Base-by-base conservation (phyloP, 2,797 vertebrate genomes). In the Hemitrygon akajei region DNA sequence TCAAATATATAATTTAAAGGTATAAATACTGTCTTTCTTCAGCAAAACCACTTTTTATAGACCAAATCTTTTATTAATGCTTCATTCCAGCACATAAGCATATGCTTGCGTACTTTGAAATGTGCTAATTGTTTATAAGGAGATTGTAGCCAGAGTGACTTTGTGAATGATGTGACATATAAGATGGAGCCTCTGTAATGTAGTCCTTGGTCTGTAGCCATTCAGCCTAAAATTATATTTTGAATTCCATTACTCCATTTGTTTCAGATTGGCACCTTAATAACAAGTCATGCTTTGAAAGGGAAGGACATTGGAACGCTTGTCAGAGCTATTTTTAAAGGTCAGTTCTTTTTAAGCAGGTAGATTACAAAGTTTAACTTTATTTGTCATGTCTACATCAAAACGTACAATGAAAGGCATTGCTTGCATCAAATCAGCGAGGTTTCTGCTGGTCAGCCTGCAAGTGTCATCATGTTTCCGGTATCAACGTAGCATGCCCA, bases 321-420 rank as follows among this genome's bases (percentile, higher is more conserved):
- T 94, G 96, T 99, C 37, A 98, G 97, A 96, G 97, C 96, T 94
- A 96, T 99, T 95, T 98, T 99, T 94, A 98, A 96, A 98, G 99
- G 99, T 99, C 96, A 94, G 93, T 22, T 22, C 80, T 47, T 79
- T 37, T 5, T 58, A 30, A 56, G 11, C 22, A 27, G n/a, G 30
- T 47, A 0, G 37, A 37, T 37, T 37, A 37, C 37, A 47, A 47
- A 47, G 47, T 47, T 47, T 47, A 47, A 47, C 47, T 47, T 47
- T 47, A 47, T 47, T 47, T 47, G 47, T 47, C 47, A 47, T 47
- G 47, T 47, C 47, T 47, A 47, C 4, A 4, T 47, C 47, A 47
- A 47, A 47, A 47, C 47, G 47, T 47, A 3, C 40, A 47, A 47
- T 47, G 47, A 47, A 47, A 47, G 2, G 47, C 47, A 47, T 47